Conservation (phyloP, 2,113 vertebrate species). For the Melanerpes formicivorus region DNA sequence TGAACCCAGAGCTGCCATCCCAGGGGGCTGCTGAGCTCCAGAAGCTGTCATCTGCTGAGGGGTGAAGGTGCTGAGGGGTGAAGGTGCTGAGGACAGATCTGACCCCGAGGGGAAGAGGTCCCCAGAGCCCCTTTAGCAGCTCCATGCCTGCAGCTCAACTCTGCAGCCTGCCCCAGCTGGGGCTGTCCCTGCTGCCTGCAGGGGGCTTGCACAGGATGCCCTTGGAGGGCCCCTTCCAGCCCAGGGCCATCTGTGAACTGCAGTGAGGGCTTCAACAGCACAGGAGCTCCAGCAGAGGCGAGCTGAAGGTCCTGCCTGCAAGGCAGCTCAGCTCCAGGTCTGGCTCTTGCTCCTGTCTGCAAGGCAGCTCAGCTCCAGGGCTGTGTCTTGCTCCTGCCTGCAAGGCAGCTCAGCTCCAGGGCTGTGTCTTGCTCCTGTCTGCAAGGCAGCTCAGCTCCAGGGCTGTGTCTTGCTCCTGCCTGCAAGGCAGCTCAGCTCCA, state of each 20-base stretch:
- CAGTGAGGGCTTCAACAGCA: too few species aligned
- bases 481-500: background rate
- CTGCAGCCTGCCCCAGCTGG: too few species aligned
- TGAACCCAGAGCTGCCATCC: background rate
- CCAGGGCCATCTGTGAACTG: too few species aligned
- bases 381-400: too few species aligned
- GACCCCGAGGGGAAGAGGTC: accelerated
- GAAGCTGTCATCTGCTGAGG: accelerated
- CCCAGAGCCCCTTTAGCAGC: background rate
- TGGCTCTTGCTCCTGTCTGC: background rate
- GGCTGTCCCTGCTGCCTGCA: too few species aligned
- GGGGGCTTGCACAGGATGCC: too few species aligned
- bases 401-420: background rate
- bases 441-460: background rate
- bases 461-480: background rate
- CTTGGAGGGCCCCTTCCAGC: too few species aligned
- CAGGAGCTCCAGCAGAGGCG: accelerated
- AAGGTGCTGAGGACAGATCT: background rate
- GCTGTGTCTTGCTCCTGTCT: background rate
- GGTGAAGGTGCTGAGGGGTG: background rate
- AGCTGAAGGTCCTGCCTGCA: background rate
- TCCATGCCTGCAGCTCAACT: background rate
- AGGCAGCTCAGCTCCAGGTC: background rate
- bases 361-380: background rate
- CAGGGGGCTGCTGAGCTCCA: background rate